These are phyloP conservation scores for Colletes latitarsis DNA, from an alignment of 1,140 invertebrate genomes.

Conservation along the genomic window DNA sequence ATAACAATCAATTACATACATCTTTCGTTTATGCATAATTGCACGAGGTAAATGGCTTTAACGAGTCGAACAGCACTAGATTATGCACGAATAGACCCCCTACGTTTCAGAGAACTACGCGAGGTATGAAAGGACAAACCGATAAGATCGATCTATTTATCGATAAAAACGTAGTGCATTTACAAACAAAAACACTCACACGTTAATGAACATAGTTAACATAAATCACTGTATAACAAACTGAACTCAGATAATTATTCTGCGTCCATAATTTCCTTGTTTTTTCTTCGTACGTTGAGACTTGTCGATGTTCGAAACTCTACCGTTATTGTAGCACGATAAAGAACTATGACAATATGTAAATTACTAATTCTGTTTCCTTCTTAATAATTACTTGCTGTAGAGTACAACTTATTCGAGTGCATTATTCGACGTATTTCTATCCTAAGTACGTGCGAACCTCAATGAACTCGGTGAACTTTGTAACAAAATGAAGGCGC, in stretches of 20 bases:
- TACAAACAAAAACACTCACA: slow-evolving; percentile 73
- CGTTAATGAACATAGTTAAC: slow-evolving; percentile 64
- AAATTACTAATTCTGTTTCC: slow-evolving; percentile 46
- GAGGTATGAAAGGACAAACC: slow-evolving; percentile 48
- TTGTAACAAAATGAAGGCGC: slow-evolving; percentile 54
- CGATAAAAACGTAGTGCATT: slow-evolving; percentile 71
- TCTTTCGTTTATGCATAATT: slow-evolving; percentile 27
- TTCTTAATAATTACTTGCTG: slow-evolving; percentile 31
- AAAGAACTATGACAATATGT: slow-evolving; percentile 55
- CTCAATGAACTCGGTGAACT: slow-evolving; percentile 55
- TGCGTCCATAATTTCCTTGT: slow-evolving; percentile 48
- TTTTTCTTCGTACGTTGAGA: slow-evolving; percentile 10
- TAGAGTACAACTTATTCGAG: slow-evolving; percentile 64
- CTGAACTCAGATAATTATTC: slow-evolving; percentile 57
- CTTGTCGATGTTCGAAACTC: slow-evolving; percentile 53
- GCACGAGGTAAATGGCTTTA: slow-evolving; percentile 39
- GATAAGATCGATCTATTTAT: slow-evolving; percentile 45
- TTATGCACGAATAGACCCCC: slow-evolving; percentile 23
- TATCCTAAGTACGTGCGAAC: slow-evolving; percentile 59
- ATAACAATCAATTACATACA: slow-evolving; percentile 33
- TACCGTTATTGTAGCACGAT: slow-evolving; percentile 47
- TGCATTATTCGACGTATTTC: slow-evolving; percentile 54
- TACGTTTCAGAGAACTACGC: slow-evolving; percentile 40
- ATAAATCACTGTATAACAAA: slow-evolving; percentile 59
- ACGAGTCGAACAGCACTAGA: slow-evolving; percentile 36